Conservation (phyloP, 1,140 invertebrate genomes). For the Belonocnema kinseyi region DNA sequence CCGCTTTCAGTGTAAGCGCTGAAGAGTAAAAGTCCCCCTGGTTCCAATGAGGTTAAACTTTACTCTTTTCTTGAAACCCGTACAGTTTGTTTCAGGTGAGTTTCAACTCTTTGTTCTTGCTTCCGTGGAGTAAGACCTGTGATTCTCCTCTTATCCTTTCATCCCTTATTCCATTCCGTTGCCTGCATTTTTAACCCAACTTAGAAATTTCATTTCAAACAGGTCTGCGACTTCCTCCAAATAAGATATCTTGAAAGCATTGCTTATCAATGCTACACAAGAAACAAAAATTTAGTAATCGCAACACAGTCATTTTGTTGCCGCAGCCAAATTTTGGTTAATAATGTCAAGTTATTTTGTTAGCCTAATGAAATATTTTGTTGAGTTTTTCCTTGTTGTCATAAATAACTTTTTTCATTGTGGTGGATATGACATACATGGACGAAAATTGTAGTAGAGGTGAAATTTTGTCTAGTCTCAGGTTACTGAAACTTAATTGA, state of each 20-base stretch:
- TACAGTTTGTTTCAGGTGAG: conserved; percentile 42
- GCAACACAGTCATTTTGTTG: too few species aligned
- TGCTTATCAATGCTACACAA: background rate
- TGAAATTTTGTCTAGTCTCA: too few species aligned
- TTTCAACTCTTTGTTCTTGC: conserved; percentile 41
- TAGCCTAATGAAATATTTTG: too few species aligned
- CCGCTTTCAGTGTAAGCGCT: conserved; percentile 39
- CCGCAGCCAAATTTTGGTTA: too few species aligned
- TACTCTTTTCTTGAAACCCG: conserved; percentile 41
- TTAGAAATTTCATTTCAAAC: conserved; percentile 33
- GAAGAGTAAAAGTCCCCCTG: conserved; percentile 14
- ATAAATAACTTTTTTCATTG: too few species aligned
- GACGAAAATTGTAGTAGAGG: too few species aligned
- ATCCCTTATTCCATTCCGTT: conserved; percentile 49
- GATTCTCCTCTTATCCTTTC: conserved; percentile 48
- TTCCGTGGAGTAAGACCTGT: conserved; percentile 14
- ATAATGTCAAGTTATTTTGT: too few species aligned
- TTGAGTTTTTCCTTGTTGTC: too few species aligned
- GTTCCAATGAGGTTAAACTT: conserved; percentile 43
- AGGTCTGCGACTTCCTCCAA: conserved; percentile 40
- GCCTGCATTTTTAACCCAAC: conserved; percentile 48
- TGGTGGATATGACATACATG: too few species aligned
- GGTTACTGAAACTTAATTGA: too few species aligned
- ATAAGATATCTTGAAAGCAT: conserved; percentile 40
- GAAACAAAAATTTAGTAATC: too few species aligned